Evolutionary conservation across 2,113 vertebrate genomes (phyloP), one percentile per base, ranked within the genome.

Genomic region (Nycticryphes semicollaris): DNA sequence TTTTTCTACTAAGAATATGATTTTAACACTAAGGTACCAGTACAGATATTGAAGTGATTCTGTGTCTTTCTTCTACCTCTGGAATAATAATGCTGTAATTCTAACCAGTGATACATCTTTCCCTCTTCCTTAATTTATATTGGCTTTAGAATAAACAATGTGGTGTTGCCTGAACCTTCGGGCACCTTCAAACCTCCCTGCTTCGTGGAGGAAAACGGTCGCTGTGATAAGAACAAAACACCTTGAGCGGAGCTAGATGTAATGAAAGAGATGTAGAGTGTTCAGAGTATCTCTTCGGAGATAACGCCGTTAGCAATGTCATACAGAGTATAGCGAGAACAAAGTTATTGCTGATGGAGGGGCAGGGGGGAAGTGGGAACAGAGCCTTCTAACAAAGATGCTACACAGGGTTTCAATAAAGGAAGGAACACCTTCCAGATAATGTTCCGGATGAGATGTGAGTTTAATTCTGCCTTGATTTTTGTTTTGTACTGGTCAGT

Each of bases 1-100:
- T 94, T 96, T 93, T 96, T 94, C 83, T 95, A 54, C 30, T 57
- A 9, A 80, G 78, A 88, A 93, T 89, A 90, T 96, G 68, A 89
- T 85, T 76, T 73, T 92, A 84, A n/a, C 39, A 59, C 86, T 89
- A 59, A 94, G 47, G 22, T 73, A 85, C 50, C 48, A 50, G 11
- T 35, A 64, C 31, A 2, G 1, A 0, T 47, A 56, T 80, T 73
- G 74, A 91, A 90, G 66, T 60, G 67, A 48, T 15, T 53, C 70
- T 81, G 12, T 62, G 5, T 14, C 1, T 82, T 39, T 53, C 73
- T 75, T 78, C 30, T 94, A 51, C 80, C 60, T 90, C 60, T 72
- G 75, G 66, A 31, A 35, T 87, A 75, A 31, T 69, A 91, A 10
- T 51, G 37, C 60, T 62, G 11, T 50, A 57, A 21, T 87, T 97